phyloP scores from a whole-genome alignment of 2,888 invertebrate species.

The Polyploca ridens region DNA sequence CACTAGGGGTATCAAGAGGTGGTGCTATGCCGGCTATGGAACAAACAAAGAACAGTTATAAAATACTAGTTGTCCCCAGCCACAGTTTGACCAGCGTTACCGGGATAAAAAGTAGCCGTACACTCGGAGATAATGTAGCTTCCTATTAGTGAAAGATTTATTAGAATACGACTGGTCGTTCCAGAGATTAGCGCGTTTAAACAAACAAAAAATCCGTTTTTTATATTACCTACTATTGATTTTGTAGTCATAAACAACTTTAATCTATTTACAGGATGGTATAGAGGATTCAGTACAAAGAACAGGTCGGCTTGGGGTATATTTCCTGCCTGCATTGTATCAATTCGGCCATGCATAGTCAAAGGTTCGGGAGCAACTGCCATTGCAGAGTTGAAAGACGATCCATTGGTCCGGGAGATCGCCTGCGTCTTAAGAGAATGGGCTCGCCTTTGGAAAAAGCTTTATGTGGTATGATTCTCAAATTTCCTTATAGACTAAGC shows the following conservation, averaged over 20 bases:
- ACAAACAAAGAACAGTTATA: too few species aligned
- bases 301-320: slow-evolving; percentile 81
- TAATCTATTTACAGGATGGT: slow-evolving; percentile 88
- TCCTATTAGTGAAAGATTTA: too few species aligned
- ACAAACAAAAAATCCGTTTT: too few species aligned
- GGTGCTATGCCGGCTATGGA: too few species aligned
- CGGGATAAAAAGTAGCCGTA: too few species aligned
- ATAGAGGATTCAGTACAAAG: slow-evolving; percentile 92
- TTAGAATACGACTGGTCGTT: too few species aligned
- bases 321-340: slow-evolving; percentile 87
- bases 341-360: slow-evolving; percentile 92
- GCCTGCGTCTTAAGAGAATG: slow-evolving; percentile 96
- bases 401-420: slow-evolving; percentile 95
- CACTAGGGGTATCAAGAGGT: too few species aligned
- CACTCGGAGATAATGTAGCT: too few species aligned
- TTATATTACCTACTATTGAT: too few species aligned
- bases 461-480: slow-evolving; percentile 91
- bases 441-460: slow-evolving; percentile 96
- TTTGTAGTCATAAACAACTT: slow-evolving; percentile 14
- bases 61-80: too few species aligned
- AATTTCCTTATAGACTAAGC: background rate
- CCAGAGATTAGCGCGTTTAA: too few species aligned
- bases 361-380: slow-evolving; percentile 92
- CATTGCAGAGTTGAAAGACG: slow-evolving; percentile 94
- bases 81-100: too few species aligned